phyloP scores from a whole-genome alignment of 2,888 invertebrate species.

The Parelbella ahira region DNA sequence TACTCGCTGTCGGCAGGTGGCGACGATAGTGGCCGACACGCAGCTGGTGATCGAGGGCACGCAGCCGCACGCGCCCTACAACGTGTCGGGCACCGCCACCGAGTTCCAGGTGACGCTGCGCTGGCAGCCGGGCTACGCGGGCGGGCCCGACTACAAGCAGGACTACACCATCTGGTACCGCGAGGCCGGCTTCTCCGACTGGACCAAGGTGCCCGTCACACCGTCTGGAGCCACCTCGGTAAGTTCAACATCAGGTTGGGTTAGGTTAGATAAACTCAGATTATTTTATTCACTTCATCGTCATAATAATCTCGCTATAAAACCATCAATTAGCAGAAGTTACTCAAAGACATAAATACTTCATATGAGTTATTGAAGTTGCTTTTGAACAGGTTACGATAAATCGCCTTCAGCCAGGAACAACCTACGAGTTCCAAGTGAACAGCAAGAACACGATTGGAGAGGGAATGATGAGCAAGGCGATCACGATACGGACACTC shows the following conservation, averaged over 20 bases:
- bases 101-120: slow-evolving; percentile 94
- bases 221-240: slow-evolving; percentile 91
- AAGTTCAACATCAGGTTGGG: too few species aligned
- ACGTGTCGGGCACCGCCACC: slow-evolving; percentile 93
- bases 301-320: too few species aligned
- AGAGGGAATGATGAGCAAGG: slow-evolving; percentile 97
- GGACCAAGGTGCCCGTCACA: slow-evolving; percentile 96
- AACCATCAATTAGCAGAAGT: too few species aligned
- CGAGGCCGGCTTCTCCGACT: slow-evolving; percentile 92
- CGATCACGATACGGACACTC: slow-evolving; percentile 92
- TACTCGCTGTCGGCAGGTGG: slow-evolving; percentile 84
- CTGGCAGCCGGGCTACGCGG: slow-evolving; percentile 97
- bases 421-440: slow-evolving; percentile 97
- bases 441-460: slow-evolving; percentile 96
- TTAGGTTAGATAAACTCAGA: not conserved
- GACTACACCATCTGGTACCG: slow-evolving; percentile 97
- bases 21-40: slow-evolving; percentile 94
- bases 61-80: slow-evolving; percentile 98
- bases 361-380: too few species aligned
- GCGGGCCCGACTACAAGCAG: slow-evolving; percentile 96
- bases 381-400: slow-evolving; percentile 94
- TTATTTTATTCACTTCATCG: too few species aligned
- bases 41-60: slow-evolving; percentile 96
- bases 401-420: slow-evolving; percentile 93
- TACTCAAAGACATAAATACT: too few species aligned